phyloP scores from a whole-genome alignment of 2,797 vertebrate species.

The Eupleurogrammus muticus region DNA sequence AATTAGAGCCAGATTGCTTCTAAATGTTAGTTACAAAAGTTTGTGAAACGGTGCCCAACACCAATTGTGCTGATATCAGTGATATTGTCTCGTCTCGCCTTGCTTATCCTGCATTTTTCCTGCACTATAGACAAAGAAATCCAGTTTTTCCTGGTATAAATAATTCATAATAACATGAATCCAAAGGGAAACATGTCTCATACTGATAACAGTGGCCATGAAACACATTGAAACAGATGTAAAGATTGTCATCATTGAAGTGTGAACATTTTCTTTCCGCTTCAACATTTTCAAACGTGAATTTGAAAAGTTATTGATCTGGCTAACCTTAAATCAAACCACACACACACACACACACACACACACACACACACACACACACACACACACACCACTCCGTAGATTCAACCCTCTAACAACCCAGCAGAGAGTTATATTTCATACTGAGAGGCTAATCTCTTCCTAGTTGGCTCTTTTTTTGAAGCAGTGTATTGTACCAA shows the following conservation, averaged over 20 bases:
- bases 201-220: constrained; percentile 4
- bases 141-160: neutral
- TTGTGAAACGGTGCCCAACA: neutral
- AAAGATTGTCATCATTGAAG: too few relatives aligned
- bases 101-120: neutral
- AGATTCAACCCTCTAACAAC: constrained; percentile 25
- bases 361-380: too few relatives aligned
- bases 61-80: too few relatives aligned
- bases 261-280: too few relatives aligned
- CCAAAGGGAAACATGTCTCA: neutral
- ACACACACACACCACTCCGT: neutral
- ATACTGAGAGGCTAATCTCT: constrained; percentile 51
- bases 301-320: too few relatives aligned
- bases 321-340: neutral
- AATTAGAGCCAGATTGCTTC: neutral
- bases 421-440: constrained; percentile 34
- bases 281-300: too few relatives aligned
- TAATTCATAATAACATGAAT: neutral
- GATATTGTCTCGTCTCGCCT: neutral
- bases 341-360: neutral
- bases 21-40: neutral
- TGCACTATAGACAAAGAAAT: neutral
- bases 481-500: constrained; percentile 67
- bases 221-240: neutral
- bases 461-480: constrained; percentile 57